Percentiles rank a stretch among this genome's conserved stretches.
Evolutionary conservation across 2,113 vertebrate species (phyloP).

Genomic region (Cichladusa arquata): DNA sequence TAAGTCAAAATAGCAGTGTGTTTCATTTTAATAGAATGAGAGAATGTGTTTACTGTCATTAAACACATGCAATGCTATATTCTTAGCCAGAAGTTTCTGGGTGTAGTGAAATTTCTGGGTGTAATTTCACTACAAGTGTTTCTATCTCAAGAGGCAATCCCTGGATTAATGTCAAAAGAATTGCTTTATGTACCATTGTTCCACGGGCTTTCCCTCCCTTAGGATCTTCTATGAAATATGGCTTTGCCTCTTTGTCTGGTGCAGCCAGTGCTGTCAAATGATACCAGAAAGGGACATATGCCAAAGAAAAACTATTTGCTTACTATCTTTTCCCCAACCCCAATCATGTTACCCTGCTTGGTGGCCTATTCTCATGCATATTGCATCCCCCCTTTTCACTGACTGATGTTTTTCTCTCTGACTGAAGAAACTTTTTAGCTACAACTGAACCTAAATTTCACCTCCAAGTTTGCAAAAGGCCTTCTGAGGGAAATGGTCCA

Average conservation of each 20-base stretch:
- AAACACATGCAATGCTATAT: background rate
- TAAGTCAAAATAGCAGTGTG: background rate
- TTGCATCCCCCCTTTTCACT: background rate
- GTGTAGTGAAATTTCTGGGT: background rate
- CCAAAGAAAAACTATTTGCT: background rate
- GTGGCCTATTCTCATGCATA: background rate
- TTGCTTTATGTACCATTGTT: background rate
- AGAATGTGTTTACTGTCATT: background rate
- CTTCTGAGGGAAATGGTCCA: background rate
- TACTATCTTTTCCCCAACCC: background rate
- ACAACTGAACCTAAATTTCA: background rate
- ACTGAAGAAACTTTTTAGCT: background rate
- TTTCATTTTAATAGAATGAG: background rate
- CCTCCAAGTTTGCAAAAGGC: background rate
- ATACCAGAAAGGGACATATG: background rate
- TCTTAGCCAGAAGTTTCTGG: accelerated
- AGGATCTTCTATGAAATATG: background rate
- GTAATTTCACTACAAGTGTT: background rate
- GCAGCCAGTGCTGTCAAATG: background rate
- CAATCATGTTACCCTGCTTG: background rate
- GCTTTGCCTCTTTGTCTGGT: background rate
- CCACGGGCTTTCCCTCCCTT: background rate
- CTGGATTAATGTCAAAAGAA: background rate
- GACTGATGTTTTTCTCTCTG: background rate
- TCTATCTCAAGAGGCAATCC: background rate